These are phyloP conservation scores for Dromas ardeola DNA, from an alignment of 2,113 vertebrate genomes.

Conservation along the genomic window DNA sequence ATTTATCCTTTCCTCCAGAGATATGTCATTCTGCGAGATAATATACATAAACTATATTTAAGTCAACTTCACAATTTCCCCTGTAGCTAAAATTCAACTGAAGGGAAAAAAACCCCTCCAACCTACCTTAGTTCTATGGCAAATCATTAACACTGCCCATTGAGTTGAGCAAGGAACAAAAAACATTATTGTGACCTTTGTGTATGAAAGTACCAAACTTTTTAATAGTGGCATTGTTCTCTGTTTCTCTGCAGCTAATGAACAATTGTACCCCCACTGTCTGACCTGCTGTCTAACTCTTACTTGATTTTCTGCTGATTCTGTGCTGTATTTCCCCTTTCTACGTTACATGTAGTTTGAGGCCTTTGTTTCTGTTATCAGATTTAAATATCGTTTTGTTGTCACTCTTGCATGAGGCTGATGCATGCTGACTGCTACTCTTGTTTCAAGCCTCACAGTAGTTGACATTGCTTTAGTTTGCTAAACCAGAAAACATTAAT, in stretches of 20 bases:
- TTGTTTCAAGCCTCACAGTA: not conserved
- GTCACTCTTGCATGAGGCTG: not conserved
- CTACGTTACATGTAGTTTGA: not conserved
- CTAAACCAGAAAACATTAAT: not conserved
- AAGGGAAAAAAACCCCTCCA: not conserved
- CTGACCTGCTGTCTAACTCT: not conserved
- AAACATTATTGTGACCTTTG: not conserved
- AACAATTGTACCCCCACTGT: not conserved
- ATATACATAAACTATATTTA: not conserved
- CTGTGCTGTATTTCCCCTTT: not conserved
- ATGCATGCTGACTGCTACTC: not conserved
- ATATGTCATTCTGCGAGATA: not conserved
- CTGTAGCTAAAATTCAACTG: not conserved
- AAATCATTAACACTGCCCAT: not conserved
- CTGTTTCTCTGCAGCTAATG: not conserved
- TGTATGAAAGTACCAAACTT: not conserved
- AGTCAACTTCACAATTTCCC: not conserved
- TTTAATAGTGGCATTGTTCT: not conserved
- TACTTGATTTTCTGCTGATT: not conserved
- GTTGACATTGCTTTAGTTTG: not conserved
- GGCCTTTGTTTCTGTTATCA: not conserved
- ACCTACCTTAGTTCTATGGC: not conserved
- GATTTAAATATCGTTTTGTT: not conserved
- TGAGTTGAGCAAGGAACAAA: not conserved
- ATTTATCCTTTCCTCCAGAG: not conserved